Base-by-base conservation (phyloP, 1,140 invertebrate genomes). In the Diabrotica undecimpunctata region DNA sequence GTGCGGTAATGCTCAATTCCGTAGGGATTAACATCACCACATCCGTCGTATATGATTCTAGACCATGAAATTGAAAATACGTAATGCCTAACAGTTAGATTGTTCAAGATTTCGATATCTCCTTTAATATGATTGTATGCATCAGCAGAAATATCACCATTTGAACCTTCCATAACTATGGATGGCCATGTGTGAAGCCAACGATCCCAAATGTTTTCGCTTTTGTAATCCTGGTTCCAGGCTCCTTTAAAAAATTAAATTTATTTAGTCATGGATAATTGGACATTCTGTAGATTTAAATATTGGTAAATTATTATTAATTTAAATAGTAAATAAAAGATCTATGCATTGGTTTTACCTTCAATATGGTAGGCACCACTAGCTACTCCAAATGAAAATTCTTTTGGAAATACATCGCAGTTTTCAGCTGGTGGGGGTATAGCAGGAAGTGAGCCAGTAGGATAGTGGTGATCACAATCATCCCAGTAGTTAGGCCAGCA, bases 11-110 rank as follows among this genome's bases (percentile, higher is more conserved):
- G 52, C 11, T 35, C 37, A 11, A 62, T 50, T 38, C 61, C 52
- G 2, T 25, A 7, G 9, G 36, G 25, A 13, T 62, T 62, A 25
- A 62, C 14, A 37, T 37, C 37, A n/a, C 52, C 38, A 36, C 13
- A 36, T 50, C 61, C 38, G 11, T 61, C 4, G 35, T 73, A 13
- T 73, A 75, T 62, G 62, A 73, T 37, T 36, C 41, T n/a, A 10
- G 41, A 46, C 41, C 41, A 46, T 6, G 41, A n/a, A 6, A 46
- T 46, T 3, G 41, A 46, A 6, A 46, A 46, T 46, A 10, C n/a
- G n/a, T 8, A 46, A 46, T 46, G 41, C 6, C 41, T 46, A 46
- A n/a, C 41, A 8, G 41, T 46, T 10, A 46, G 41, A 46, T 46
- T 46, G n/a, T 46, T 46, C n/a, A 46, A n/a, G n/a, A 46, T 4